A percentile compares a stretch with the other conserved stretches of the same genome.
Conservation (phyloP, 2,113 vertebrate species). For the Sisor rabdophorus region DNA sequence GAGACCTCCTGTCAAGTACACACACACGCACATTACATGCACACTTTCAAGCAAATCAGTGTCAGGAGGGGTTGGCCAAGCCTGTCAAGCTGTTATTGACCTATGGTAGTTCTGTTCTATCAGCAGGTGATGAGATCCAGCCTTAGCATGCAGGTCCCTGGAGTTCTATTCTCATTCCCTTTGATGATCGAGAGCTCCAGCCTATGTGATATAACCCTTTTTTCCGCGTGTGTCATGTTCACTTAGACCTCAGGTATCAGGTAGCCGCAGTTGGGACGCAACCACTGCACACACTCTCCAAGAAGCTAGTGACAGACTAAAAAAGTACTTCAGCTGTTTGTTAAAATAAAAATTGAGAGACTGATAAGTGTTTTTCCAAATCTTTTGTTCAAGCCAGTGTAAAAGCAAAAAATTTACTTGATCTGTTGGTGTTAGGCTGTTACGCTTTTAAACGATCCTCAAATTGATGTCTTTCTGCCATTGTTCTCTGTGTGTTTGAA, state of each 20-base stretch:
- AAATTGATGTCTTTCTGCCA: not conserved
- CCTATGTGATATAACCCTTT: constrained; percentile 52
- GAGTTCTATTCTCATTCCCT: constrained; percentile 46
- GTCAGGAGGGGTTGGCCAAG: constrained; percentile 27
- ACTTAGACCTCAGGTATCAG: constrained; percentile 47
- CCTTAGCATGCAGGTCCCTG: constrained; percentile 39
- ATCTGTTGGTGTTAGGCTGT: constrained; percentile 27
- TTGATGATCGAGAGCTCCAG: constrained; percentile 54
- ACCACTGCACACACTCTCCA: constrained; percentile 49
- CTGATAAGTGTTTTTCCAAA: not conserved
- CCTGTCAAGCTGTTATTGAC: constrained; percentile 55
- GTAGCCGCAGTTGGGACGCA: constrained; percentile 49
- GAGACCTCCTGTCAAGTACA: constrained; percentile 17
- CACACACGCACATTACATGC: not conserved
- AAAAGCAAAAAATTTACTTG: not conserved
- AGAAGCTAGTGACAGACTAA: constrained; percentile 61
- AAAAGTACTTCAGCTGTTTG: constrained; percentile 55
- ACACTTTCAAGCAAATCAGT: constrained; percentile 20
- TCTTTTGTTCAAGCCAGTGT: not conserved
- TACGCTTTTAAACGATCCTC: not conserved
- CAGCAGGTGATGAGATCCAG: constrained; percentile 55
- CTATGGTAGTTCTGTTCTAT: constrained; percentile 42
- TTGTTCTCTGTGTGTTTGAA: constrained; percentile 11
- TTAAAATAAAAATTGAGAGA: constrained; percentile 3
- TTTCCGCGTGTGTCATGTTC: constrained; percentile 44